Evolutionary conservation across 1,140 invertebrate genomes (phyloP), one percentile per base, ranked within the genome.

Genomic region (Microplitis mediator): DNA sequence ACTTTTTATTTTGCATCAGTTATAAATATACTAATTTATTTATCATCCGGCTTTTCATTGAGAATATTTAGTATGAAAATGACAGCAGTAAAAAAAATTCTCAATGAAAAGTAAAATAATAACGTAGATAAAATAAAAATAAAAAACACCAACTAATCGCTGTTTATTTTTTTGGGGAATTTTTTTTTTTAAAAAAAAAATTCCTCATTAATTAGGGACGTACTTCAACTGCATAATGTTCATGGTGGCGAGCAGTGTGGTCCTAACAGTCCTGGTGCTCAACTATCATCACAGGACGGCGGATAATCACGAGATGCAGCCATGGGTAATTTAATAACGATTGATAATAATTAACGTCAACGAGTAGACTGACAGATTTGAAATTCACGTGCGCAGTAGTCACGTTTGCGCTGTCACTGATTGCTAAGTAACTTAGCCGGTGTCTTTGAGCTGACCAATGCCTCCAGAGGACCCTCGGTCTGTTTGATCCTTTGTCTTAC

Each of bases 171-270:
- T 74, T 66, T 72, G 74, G 81, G 83, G 83, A 75, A 77, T 77
- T 83, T 81, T 76, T 75, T 35, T 13, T 52, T 52, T 14, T 3
- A 8, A 16, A 61, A 66, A 61, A 67, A 71, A 63, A 81, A 84
- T 80, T 83, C 81, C 79, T 82, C 81, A 74, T 70, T 76, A 61
- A 74, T 45, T 90, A 98, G 97, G 97, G 82, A 98, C 98, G 77
- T 99, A 99, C 90, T 99, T 99, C 92, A 98, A 98, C 87, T 99
- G 97, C 90, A 99, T 99, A 87, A 99, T 99, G 98, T 97, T 99
- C 88, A 98, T 99, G 97, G 97, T 99, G 87, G 97, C 97, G 52
- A 97, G 97, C 73, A 99, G 97, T 74, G 97, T 99, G 80, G 95
- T 99, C 73, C 92, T 98, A 79, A 99, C 98, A 31, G 97, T 99